These are phyloP conservation scores for Aromia moschata DNA, from an alignment of 2,888 invertebrate species.

Conservation along the genomic window DNA sequence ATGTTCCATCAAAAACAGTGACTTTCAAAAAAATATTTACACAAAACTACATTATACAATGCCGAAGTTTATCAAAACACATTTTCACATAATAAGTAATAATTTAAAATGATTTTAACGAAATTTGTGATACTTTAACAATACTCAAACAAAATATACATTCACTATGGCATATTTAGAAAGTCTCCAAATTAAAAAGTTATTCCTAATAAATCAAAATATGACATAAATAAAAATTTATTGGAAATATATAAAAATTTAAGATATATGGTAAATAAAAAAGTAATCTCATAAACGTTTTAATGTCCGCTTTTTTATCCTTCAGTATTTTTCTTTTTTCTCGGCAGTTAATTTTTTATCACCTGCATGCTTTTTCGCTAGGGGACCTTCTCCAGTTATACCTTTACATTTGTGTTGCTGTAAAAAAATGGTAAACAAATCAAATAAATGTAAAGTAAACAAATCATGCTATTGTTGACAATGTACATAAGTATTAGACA, in stretches of 20 bases:
- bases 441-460: too few relatives aligned
- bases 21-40: slow-evolving; percentile 18
- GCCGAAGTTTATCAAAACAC: slow-evolving; percentile 8
- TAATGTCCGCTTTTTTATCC: slow-evolving; percentile 85
- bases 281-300: slow-evolving; percentile 78
- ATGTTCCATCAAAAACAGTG: slow-evolving; percentile 15
- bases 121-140: slow-evolving; percentile 3
- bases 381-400: slow-evolving; percentile 70
- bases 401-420: slow-evolving; percentile 67
- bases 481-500: too few relatives aligned
- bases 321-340: slow-evolving; percentile 79
- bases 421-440: slow-evolving; percentile 10
- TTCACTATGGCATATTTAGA: slow-evolving; percentile 3
- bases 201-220: slow-evolving; percentile 28
- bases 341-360: slow-evolving; percentile 75
- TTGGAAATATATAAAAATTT: slow-evolving; percentile 30
- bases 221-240: slow-evolving; percentile 32
- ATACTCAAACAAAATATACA: slow-evolving; percentile 1
- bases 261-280: slow-evolving; percentile 28
- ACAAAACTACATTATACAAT: slow-evolving; percentile 8
- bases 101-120: too few relatives aligned
- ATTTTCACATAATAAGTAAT: slow-evolving; percentile 3
- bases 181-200: slow-evolving; percentile 24
- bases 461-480: too few relatives aligned
- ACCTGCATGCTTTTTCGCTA: slow-evolving; percentile 86